Conservation (phyloP, 2,113 vertebrate genomes). For the Nanorana parkeri region DNA sequence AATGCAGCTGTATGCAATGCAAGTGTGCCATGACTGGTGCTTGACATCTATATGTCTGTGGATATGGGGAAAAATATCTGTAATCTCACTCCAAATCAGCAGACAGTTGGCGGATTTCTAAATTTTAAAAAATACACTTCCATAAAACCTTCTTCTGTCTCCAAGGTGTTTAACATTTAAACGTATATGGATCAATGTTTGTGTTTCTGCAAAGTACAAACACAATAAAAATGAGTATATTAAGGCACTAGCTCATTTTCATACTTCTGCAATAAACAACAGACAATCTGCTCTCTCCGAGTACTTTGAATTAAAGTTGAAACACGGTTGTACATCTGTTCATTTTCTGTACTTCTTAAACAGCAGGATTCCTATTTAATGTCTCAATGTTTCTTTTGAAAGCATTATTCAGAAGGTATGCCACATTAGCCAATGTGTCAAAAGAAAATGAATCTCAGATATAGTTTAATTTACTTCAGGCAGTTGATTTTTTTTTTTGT, state of each 20-base stretch:
- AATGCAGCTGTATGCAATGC: too few species aligned
- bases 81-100: too few species aligned
- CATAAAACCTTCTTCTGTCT: not conserved
- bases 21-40: too few species aligned
- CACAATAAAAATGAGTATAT: not conserved
- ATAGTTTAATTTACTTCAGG: conserved; percentile 52
- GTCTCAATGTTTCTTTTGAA: conserved; percentile 53
- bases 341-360: conserved; percentile 51
- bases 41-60: too few species aligned
- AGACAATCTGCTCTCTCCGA: not conserved
- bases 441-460: conserved; percentile 39
- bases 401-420: conserved; percentile 52
- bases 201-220: too few species aligned
- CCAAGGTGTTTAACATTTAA: not conserved
- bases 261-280: conserved; percentile 16
- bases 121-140: too few species aligned
- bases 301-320: conserved; percentile 41
- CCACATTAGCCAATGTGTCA: conserved; percentile 48
- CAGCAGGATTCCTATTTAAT: conserved; percentile 49
- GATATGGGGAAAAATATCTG: too few species aligned
- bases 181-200: not conserved
- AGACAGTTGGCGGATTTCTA: too few species aligned
- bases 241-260: not conserved
- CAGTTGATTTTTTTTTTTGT: conserved; percentile 30
- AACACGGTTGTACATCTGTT: conserved; percentile 51